Evolutionary conservation across 2,797 vertebrate genomes (phyloP).

Genomic region (Poliocrania exsul): DNA sequence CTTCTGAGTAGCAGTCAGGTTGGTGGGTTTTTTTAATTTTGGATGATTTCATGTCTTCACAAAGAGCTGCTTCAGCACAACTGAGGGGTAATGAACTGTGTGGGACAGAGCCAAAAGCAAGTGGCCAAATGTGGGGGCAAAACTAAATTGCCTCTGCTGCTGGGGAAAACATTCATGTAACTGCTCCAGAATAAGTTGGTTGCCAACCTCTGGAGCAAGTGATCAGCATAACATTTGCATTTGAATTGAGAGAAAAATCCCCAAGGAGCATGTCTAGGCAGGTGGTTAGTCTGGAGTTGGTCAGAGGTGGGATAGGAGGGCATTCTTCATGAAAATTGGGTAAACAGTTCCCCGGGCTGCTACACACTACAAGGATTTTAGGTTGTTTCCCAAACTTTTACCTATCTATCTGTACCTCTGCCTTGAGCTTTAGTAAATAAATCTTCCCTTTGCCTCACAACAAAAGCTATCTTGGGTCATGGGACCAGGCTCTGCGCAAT

Average conservation of each 20-base stretch:
- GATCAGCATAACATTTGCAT: constrained; percentile 63
- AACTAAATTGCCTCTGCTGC: constrained; percentile 46
- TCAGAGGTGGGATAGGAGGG: constrained; percentile 60
- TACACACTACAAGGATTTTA: constrained; percentile 31
- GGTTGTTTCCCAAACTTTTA: constrained; percentile 62
- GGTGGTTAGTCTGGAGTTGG: constrained; percentile 57
- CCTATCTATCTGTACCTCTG: neutral
- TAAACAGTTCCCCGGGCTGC: constrained; percentile 53
- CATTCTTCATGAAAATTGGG: constrained; percentile 34
- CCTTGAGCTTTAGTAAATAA: constrained; percentile 57
- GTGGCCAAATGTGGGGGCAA: constrained; percentile 51
- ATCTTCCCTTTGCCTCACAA: neutral
- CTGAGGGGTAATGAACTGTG: neutral
- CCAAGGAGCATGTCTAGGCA: constrained; percentile 49
- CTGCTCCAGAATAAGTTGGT: neutral
- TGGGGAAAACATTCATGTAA: constrained; percentile 31
- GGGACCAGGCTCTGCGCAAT: neutral
- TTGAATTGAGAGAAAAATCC: constrained; percentile 62
- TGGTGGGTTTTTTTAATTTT: neutral
- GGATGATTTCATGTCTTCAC: constrained; percentile 9
- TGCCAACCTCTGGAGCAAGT: constrained; percentile 41
- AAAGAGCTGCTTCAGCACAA: constrained; percentile 43
- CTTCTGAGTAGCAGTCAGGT: neutral
- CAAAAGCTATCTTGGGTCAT: neutral
- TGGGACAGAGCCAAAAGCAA: constrained; percentile 29